Base-by-base conservation (phyloP, 2,797 vertebrate species). In the Morus bassanus region DNA sequence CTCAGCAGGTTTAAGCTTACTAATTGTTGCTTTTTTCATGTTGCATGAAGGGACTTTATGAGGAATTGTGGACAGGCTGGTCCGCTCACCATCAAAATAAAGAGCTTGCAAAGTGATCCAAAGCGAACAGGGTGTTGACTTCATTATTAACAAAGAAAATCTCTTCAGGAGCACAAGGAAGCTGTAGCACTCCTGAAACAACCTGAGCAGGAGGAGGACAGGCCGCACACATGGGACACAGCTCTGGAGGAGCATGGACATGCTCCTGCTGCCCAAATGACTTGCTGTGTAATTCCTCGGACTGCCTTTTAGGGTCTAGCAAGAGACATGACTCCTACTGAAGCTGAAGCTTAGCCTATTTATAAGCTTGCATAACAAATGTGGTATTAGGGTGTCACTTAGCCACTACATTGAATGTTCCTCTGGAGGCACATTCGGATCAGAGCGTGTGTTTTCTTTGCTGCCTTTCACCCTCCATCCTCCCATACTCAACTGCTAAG, bases 221-320 rank as follows among this genome's bases (percentile, higher is more conserved):
- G 79, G 59, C 74, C 57, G 59, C 31, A 33, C 19, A 3, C 0
- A 0, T 3, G 28, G 73, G 57, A 41, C 61, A 53, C 0, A 0
- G 25, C 53, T 43, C 35, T 2, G 8, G 31, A 72, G 78, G 41
- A 60, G 79, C 75, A 65, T 0, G 2, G 70, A 35, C 24, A 8
- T 1, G 11, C n/a, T 82, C 35, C 70, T n/a, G 9, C 46, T 25
- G n/a, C 72, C 21, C 51, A 41, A 15, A 15, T 6, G n/a, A 23
- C 46, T 13, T 23, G 28, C 54, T 67, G 33, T 59, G 60, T 27
- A 30, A 18, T 7, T 43, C 72, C 76, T 4, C 5, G 1, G 50
- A 16, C 13, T 50, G 30, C 45, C 15, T 50, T 41, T 50, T 16
- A 35, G 64, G 54, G 45, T 57, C 48, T 68, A 35, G 17, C 25